These are phyloP conservation scores for Drosophila tristis DNA, from an alignment of 1,140 invertebrate genomes.

Conservation along the genomic window DNA sequence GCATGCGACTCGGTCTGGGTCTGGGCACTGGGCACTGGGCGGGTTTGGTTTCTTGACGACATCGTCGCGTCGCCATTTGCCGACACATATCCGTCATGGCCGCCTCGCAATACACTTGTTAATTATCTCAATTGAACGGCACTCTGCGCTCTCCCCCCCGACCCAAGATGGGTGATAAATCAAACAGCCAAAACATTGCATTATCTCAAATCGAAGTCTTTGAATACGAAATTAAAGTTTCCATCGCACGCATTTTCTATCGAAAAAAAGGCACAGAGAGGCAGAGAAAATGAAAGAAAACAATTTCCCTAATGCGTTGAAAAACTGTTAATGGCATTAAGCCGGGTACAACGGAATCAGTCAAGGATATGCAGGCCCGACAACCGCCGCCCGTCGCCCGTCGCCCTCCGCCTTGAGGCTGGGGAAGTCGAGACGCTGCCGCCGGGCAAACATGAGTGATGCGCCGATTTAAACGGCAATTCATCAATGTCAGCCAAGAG, in stretches of 20 bases:
- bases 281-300: slow-evolving; percentile 40
- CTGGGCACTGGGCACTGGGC: not conserved
- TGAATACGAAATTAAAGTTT: slow-evolving; percentile 68
- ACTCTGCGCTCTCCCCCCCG: not conserved
- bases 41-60: slow-evolving; percentile 31
- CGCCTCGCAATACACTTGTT: slow-evolving; percentile 1
- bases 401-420: slow-evolving; percentile 13
- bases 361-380: slow-evolving; percentile 44
- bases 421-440: slow-evolving; percentile 63
- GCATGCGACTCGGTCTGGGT: slow-evolving; percentile 21
- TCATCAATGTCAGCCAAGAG: slow-evolving; percentile 73
- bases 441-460: slow-evolving; percentile 80
- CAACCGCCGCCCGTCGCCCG: not conserved
- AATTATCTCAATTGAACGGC: slow-evolving; percentile 1
- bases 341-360: slow-evolving; percentile 48
- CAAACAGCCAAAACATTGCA: slow-evolving; percentile 68
- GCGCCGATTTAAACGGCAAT: slow-evolving; percentile 84
- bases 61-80: slow-evolving; percentile 32
- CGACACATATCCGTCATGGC: slow-evolving; percentile 25
- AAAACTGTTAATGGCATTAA: slow-evolving; percentile 80
- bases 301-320: slow-evolving; percentile 75
- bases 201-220: slow-evolving; percentile 56
- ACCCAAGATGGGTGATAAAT: slow-evolving; percentile 49
- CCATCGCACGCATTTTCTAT: slow-evolving; percentile 29
- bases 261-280: no score